Base-by-base conservation (phyloP, 2,797 vertebrate genomes). In the Gorsachius magnificus region DNA sequence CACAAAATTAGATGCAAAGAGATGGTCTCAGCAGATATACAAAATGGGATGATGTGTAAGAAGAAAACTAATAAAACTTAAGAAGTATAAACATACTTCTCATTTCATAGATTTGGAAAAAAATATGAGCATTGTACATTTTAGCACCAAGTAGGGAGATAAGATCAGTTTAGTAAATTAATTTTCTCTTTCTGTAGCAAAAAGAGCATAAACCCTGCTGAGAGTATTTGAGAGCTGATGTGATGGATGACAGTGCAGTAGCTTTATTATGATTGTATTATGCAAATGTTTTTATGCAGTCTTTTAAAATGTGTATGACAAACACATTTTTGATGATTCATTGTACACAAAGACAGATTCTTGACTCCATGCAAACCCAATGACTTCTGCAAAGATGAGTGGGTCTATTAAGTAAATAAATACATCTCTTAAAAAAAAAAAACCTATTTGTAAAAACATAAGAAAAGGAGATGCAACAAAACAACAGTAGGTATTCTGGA, bases 211-310 rank as follows among this genome's bases (percentile, higher is more conserved):
- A 95, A 85, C 57, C 90, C 90, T 91, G 93, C 93, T 95, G 96
- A 91, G 81, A 74, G 41, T 24, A 33, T 89, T 87, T 89, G 92
- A 89, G 86, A 74, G 75, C 45, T 92, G 64, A 72, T 0, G 2
- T 94, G 89, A 93, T 91, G 50, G 75, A 96, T 96, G 68, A 93
- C 71, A 87, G 76, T 86, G 75, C 54, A 76, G 71, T 65, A 72
- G 61, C 75, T 95, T 68, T 83, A 14, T 95, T 92, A 95, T 51
- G 68, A 36, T 19, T 92, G 33, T 19, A 93, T 95, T 97, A 96
- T 96, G 94, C 78, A 95, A 92, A 95, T 89, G 15, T 24, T 79
- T 93, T 87, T 54, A 74, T 70, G 41, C 48, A 60, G 31, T 28
- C 70, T 74, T 95, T 81, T 84, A 68, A 95, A 89, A 91, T 53